These are phyloP conservation scores for Trisateles emortualis DNA, from an alignment of 2,888 invertebrate genomes.

Conservation along the genomic window DNA sequence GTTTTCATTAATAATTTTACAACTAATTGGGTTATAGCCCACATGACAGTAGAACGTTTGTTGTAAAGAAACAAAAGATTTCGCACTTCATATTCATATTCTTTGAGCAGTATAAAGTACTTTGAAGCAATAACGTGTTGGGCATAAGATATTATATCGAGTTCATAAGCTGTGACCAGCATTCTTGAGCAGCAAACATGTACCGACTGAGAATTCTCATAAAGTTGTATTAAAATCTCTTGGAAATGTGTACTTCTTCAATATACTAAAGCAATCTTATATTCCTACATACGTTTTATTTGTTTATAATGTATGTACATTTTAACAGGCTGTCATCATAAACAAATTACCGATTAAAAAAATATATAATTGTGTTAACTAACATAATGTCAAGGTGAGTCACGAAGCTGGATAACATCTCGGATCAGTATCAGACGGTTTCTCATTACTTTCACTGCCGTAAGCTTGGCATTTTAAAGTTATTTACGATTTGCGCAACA, in stretches of 20 bases:
- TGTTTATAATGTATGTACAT: no score
- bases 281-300: no score
- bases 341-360: no score
- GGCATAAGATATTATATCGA: slow-evolving; percentile 4
- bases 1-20: no score
- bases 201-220: slow-evolving; percentile 5
- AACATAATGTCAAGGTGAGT: slow-evolving; percentile 16
- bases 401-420: slow-evolving; percentile 7
- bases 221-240: neutral
- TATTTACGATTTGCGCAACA: slow-evolving; percentile 9
- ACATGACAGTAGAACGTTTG: no score
- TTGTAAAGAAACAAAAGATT: neutral
- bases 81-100: neutral
- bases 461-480: slow-evolving; percentile 13
- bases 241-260: neutral
- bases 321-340: no score
- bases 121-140: slow-evolving; percentile 3
- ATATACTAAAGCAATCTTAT: no score
- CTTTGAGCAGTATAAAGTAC: slow-evolving; percentile 1
- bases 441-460: slow-evolving; percentile 12
- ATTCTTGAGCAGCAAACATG: neutral
- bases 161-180: slow-evolving; percentile 4
- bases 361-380: no score
- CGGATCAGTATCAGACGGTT: slow-evolving; percentile 11
- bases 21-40: no score